A percentile compares a stretch with the other conserved stretches of the same genome.
Conservation (phyloP, 2,113 vertebrate genomes). For the Phodopus roborovskii region DNA sequence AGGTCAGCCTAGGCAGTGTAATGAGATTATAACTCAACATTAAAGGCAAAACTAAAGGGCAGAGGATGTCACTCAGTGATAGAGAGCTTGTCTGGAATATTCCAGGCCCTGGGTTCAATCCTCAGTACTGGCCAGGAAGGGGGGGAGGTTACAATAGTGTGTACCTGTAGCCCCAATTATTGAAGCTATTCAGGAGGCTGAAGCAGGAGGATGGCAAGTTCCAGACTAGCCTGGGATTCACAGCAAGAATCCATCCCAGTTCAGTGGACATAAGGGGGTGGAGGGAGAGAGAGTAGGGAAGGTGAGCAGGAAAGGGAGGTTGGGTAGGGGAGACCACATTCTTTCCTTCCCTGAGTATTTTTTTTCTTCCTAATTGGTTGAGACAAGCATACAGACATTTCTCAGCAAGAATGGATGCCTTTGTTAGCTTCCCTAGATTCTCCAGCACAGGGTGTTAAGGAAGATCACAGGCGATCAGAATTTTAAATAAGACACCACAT, state of each 20-base stretch:
- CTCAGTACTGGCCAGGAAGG: not conserved
- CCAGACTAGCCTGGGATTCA: not conserved
- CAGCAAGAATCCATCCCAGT: not conserved
- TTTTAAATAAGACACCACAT: not conserved
- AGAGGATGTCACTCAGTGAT: not conserved
- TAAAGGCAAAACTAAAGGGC: not conserved
- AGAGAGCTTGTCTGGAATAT: not conserved
- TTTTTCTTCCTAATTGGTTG: not conserved
- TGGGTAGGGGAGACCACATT: not conserved
- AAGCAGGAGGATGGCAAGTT: not conserved
- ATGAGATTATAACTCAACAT: not conserved
- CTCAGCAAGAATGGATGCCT: conserved; percentile 24
- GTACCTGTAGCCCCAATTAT: not conserved
- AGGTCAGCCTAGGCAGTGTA: not conserved
- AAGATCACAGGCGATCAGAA: not conserved
- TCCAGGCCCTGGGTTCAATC: too few relatives aligned
- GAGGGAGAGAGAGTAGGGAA: too few relatives aligned
- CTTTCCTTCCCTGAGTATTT: not conserved
- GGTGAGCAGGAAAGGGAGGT: accelerated
- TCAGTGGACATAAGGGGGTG: not conserved
- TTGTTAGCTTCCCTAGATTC: not conserved
- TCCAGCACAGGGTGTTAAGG: not conserved
- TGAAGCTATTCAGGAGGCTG: not conserved
- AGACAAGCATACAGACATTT: conserved; percentile 8
- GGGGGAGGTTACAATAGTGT: too few relatives aligned